A percentile compares a stretch with the other conserved stretches of the same genome.
Conservation (phyloP, 2,113 vertebrate species). For the Gymnarchus niloticus region DNA sequence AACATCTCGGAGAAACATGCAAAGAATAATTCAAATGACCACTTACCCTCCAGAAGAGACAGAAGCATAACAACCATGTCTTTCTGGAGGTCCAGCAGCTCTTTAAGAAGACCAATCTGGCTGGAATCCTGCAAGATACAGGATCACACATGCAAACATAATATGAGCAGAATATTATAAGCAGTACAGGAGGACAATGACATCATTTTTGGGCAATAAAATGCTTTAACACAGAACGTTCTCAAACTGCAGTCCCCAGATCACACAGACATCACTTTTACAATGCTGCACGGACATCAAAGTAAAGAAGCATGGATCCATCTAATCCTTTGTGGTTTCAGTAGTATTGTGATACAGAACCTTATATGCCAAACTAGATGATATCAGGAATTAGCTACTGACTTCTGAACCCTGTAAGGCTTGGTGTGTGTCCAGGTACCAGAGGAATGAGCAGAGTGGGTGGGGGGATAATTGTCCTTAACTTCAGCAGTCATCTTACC, state of each 20-base stretch:
- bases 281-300: background rate
- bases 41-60: conserved; percentile 80
- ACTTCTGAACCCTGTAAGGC: background rate
- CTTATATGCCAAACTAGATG: no score
- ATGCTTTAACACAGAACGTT: background rate
- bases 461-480: background rate
- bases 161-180: conserved; percentile 1
- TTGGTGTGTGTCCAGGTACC: background rate
- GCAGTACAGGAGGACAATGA: background rate
- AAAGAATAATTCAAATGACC: background rate
- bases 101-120: conserved; percentile 88
- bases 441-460: background rate
- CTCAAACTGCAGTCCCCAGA: background rate
- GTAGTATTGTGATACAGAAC: background rate
- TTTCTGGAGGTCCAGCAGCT: conserved; percentile 89
- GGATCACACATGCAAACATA: conserved; percentile 30
- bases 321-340: background rate
- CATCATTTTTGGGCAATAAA: background rate
- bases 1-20: background rate
- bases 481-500: conserved; percentile 61
- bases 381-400: background rate
- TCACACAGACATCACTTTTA: background rate
- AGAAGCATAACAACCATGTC: conserved; percentile 97
- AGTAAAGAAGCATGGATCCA: background rate
- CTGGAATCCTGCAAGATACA: conserved; percentile 75